Evolutionary conservation across 2,888 invertebrate species (phyloP), one percentile per base, ranked within the genome.

Genomic region (Anticlea derivata): DNA sequence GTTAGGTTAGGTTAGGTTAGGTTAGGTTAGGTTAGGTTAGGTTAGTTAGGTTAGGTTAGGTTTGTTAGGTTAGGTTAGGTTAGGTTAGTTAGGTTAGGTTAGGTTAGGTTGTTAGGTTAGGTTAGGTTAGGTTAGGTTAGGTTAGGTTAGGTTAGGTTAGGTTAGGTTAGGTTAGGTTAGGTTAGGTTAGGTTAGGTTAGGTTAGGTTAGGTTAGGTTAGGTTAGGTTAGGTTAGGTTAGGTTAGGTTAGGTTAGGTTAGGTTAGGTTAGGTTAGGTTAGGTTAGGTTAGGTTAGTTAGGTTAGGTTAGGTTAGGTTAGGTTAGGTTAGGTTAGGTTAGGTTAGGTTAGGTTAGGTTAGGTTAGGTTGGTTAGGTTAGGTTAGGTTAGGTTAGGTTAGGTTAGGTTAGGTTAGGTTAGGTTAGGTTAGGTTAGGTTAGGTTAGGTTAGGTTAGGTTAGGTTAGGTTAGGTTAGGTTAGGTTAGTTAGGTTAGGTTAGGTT

Each of bases 241-340:
- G 43, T 43, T 43, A 43, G 33, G 43, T 43, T 43, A 43, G 43
- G 45, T 43, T 43, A 43, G 43, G 43, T 43, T 33, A 43, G 30
- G 47, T 47, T 47, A 39, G 39, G 47, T 47, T 47, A 47, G 47
- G 47, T 47, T 47, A 47, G 47, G 47, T 47, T 47, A 47, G 39
- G 47, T 47, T 47, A 47, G 47, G 47, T 48, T 48, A 40, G 49
- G 41, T 49, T 43, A 43, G 50, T 44, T 50, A 50, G 44, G 50
- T 50, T 50, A 50, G 50, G 50, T 50, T 50, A 50, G 50, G 50
- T 50, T 50, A 50, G 50, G 50, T 50, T 48, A 48, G 48, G 48
- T 48, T 40, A 48, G 48, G 48, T 48, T 48, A 48, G 48, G 48
- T 48, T 48, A 48, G 48, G 48, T 48, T 40, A 40, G 48, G 40